Evolutionary conservation across 1,140 invertebrate species (phyloP).

Genomic region (Eupristina koningsbergeri): DNA sequence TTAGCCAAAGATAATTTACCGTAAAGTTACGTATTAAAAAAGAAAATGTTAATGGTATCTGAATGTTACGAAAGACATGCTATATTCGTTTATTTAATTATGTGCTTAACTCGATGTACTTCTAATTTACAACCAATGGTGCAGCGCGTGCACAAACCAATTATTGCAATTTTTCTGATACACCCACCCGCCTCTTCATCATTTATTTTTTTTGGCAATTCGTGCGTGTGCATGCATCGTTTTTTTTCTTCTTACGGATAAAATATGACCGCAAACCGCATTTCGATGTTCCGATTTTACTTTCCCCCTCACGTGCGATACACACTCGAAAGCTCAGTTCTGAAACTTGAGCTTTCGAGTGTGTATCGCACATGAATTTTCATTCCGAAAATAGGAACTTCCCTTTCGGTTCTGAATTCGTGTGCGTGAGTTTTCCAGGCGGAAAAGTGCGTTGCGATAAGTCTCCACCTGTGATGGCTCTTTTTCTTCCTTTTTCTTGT

Average conservation of each 20-base stretch:
- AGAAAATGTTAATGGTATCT: too few relatives aligned
- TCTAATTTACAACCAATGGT: background rate
- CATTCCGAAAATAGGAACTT: conserved; percentile 25
- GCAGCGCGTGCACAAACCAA: background rate
- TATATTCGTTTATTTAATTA: background rate
- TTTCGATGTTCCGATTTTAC: background rate
- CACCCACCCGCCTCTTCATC: background rate
- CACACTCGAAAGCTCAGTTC: too few relatives aligned
- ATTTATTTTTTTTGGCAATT: too few relatives aligned
- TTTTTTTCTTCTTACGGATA: background rate
- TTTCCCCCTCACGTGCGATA: background rate
- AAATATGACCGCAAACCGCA: background rate
- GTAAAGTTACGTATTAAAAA: too few relatives aligned
- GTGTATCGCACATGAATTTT: background rate
- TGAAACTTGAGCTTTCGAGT: background rate
- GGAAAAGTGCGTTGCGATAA: background rate
- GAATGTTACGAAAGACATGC: too few relatives aligned
- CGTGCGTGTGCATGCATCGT: background rate
- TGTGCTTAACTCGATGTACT: background rate
- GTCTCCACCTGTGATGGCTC: background rate
- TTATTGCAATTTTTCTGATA: background rate
- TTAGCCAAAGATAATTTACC: background rate
- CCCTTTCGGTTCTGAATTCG: background rate
- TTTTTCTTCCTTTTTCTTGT: conserved; percentile 6
- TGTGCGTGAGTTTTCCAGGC: background rate